These are phyloP conservation scores for Oreortyx pictus DNA, from an alignment of 2,797 vertebrate genomes.

Conservation along the genomic window DNA sequence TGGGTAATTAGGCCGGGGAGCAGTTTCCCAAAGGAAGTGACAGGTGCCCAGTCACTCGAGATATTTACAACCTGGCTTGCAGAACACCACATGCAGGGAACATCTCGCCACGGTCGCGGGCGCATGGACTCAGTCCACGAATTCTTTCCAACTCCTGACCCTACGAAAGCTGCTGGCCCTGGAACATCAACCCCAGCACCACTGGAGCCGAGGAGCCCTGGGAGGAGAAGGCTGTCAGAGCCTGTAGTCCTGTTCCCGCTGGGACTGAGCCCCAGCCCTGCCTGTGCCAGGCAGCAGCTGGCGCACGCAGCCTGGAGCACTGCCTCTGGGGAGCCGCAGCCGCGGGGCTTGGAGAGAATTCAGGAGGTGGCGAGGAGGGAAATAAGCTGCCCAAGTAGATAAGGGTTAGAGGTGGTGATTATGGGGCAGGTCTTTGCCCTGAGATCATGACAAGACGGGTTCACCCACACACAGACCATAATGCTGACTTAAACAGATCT, in stretches of 20 bases:
- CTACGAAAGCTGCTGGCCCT: not conserved
- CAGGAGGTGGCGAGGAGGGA: conserved; percentile 40
- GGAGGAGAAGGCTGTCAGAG: conserved; percentile 21
- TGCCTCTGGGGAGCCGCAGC: conserved; percentile 43
- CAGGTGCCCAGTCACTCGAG: conserved; percentile 54
- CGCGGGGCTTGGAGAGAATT: conserved; percentile 34
- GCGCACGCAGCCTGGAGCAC: conserved; percentile 31
- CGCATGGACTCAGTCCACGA: not conserved
- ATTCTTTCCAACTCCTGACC: conserved; percentile 2
- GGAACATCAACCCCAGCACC: not conserved
- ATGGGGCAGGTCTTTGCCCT: conserved; percentile 58
- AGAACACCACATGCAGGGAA: conserved; percentile 54
- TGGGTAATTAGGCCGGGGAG: conserved; percentile 27
- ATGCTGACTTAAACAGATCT: conserved; percentile 63
- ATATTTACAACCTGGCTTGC: conserved; percentile 46
- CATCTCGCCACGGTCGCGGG: not conserved
- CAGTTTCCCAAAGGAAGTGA: conserved; percentile 60
- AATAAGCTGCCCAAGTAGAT: conserved; percentile 55
- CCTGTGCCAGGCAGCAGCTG: conserved; percentile 35
- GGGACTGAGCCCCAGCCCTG: conserved; percentile 21
- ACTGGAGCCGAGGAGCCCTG: not conserved
- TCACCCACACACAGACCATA: conserved; percentile 59
- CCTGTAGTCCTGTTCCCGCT: not conserved
- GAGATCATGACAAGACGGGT: conserved; percentile 59
- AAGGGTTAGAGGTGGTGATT: conserved; percentile 64